phyloP scores from a whole-genome alignment of 2,113 vertebrate genomes.

The Struthio camelus region DNA sequence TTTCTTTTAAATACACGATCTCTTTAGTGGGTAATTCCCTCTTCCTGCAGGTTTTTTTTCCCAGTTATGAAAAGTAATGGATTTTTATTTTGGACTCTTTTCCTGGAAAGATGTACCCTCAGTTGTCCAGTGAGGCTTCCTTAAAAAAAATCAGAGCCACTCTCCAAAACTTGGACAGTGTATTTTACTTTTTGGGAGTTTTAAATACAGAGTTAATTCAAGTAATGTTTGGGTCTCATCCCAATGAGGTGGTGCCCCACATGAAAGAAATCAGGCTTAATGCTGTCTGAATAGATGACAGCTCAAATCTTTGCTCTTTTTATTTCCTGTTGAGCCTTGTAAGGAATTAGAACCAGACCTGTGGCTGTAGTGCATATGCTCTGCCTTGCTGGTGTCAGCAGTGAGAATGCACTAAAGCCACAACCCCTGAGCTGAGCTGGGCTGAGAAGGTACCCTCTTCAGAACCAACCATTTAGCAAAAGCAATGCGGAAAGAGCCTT shows the following conservation, averaged over 20 bases:
- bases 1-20: neutral
- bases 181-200: neutral
- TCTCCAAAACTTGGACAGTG: neutral
- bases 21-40: neutral
- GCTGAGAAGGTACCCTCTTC: neutral
- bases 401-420: neutral
- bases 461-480: neutral
- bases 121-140: neutral
- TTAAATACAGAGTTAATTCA: neutral
- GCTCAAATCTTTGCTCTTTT: neutral
- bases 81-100: neutral
- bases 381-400: neutral
- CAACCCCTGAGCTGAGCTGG: too few relatives aligned
- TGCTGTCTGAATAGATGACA: neutral
- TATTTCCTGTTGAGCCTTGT: neutral
- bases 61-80: neutral
- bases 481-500: neutral
- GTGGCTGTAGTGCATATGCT: too few relatives aligned
- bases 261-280: neutral
- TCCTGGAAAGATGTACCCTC: neutral
- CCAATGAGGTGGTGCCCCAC: neutral
- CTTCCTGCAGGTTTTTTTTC: fast-evolving
- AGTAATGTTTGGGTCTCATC: neutral
- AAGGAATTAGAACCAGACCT: neutral
- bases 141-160: neutral